Evolutionary conservation across 2,113 vertebrate genomes (phyloP), one percentile per base, ranked within the genome.

Genomic region (Atrichornis clamosus): DNA sequence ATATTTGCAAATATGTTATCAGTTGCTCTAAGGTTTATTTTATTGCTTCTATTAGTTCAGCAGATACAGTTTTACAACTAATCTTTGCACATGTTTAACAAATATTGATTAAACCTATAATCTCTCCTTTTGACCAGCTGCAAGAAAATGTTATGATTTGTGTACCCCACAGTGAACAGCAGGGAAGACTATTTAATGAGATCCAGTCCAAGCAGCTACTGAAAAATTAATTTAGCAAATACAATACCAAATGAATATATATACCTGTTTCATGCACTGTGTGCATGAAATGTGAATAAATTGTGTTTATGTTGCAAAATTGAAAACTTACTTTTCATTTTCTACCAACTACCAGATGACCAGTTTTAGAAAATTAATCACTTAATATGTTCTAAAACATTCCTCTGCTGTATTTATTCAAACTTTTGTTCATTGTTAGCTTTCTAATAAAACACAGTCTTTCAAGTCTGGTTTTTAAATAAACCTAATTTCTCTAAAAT

Each of bases 81-180:
- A 89, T 96, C 87, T 97, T 97, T 93, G 44, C 92, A 96, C 41
- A 3, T 74, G 86, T 59, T 96, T 98, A 96, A 93, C 93, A 97
- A 97, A 96, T 64, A 90, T 59, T 85, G 30, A 90, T 94, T 73
- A 91, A 89, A 92, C 18, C 60, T 82, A 84, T 63, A 74, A 96
- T 92, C 44, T 60, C 59, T 80, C 55, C 63, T 93, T 93, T 76
- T 81, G 80, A 94, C 69, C 68, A 95, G 84, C 84, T 97, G 75
- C 9, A 21, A 96, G 83, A 96, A 95, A 77, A 49, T 70, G 83
- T 83, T 72, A 63, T 2, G 6, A 64, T 90, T 86, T 87, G 65
- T 47, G 76, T 53, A 96, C 70, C 53, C 79, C 53, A 85, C 87
- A 78, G 70, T 75, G 63, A 96, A 79, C 50, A 93, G 50, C 84